A percentile compares a stretch with the other conserved stretches of the same genome.
These are phyloP conservation scores for Siniperca undulata DNA, from an alignment of 2,797 vertebrate genomes.

Conservation along the genomic window DNA sequence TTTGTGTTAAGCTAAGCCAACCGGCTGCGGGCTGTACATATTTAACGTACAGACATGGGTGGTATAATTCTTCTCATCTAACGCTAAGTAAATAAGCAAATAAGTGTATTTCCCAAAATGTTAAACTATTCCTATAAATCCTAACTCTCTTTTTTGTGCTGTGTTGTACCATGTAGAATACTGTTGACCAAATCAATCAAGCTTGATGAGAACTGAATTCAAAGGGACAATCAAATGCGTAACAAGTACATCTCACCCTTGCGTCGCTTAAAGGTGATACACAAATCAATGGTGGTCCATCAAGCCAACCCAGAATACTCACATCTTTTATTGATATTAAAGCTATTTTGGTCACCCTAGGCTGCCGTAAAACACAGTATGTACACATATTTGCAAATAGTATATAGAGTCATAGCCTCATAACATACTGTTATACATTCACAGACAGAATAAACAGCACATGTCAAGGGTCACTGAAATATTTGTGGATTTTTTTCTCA, in stretches of 20 bases:
- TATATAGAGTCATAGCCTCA: background rate
- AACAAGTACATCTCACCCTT: background rate
- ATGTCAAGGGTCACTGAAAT: background rate
- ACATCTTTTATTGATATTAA: slow-evolving; percentile 2
- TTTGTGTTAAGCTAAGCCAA: slow-evolving; percentile 12
- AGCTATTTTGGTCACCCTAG: background rate
- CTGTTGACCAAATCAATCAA: slow-evolving; percentile 5
- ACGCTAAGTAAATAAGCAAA: rapidly evolving
- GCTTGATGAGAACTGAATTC: background rate
- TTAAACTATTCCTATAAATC: background rate
- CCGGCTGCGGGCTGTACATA: too few relatives aligned
- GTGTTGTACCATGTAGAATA: background rate
- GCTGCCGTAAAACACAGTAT: background rate
- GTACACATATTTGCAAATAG: background rate
- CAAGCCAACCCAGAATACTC: background rate
- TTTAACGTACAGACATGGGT: too few relatives aligned
- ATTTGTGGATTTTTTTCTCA: slow-evolving; percentile 4
- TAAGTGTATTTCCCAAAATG: background rate
- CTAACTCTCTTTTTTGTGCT: background rate
- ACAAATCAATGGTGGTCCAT: slow-evolving; percentile 11
- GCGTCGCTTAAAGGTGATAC: background rate
- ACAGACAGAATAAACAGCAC: background rate
- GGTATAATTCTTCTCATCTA: background rate
- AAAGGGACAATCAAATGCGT: slow-evolving; percentile 12
- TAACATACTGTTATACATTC: background rate